These are phyloP conservation scores for Daphoenositta chrysoptera DNA, from an alignment of 2,113 vertebrate genomes.

Conservation along the genomic window DNA sequence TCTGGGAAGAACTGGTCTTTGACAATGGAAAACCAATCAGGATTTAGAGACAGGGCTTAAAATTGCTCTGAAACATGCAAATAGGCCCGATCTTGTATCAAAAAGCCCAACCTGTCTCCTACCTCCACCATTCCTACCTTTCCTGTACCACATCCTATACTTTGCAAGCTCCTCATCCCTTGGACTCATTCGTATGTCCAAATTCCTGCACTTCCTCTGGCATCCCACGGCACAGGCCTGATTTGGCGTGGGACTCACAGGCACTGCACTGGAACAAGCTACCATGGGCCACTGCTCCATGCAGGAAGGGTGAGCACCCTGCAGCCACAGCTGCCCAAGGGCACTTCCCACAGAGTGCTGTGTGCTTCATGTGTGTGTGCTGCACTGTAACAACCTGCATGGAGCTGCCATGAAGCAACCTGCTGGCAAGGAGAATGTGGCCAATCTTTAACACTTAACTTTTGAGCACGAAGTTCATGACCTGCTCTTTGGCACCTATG, in stretches of 20 bases:
- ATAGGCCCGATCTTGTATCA: background rate
- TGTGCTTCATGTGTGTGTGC: rapidly evolving
- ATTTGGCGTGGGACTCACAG: background rate
- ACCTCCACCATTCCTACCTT: background rate
- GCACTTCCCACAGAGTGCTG: background rate
- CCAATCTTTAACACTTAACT: background rate
- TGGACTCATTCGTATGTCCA: rapidly evolving
- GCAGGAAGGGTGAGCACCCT: background rate
- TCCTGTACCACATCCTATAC: background rate
- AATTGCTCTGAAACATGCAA: background rate
- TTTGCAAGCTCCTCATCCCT: background rate
- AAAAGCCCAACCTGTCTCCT: background rate
- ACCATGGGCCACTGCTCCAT: background rate
- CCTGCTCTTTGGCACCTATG: background rate
- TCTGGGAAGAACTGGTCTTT: background rate
- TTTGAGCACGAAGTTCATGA: background rate
- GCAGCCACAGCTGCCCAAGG: background rate
- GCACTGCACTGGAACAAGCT: background rate
- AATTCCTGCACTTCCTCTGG: background rate
- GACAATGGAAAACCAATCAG: background rate
- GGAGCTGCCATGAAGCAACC: background rate
- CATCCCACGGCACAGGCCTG: background rate
- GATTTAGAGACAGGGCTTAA: background rate
- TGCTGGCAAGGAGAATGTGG: background rate
- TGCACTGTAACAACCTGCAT: background rate